A percentile compares a stretch with the other conserved stretches of the same genome.
Evolutionary conservation across 2,113 vertebrate species (phyloP).

Genomic region (Pogona vitticeps): DNA sequence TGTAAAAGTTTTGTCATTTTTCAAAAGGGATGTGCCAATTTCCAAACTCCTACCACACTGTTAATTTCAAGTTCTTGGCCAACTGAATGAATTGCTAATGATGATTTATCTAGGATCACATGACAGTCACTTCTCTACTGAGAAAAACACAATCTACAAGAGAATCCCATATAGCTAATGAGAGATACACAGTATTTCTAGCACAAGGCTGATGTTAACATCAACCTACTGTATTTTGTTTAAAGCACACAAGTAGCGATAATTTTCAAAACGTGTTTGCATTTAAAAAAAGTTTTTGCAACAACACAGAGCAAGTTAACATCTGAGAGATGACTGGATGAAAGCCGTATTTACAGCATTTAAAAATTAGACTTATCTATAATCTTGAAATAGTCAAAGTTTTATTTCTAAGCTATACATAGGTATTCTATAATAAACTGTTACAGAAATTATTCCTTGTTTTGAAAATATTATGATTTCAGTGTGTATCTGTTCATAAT

Average conservation of each 20-base stretch:
- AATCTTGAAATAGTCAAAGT: constrained; percentile 93
- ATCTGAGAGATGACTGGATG: constrained; percentile 84
- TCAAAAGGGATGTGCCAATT: constrained; percentile 84
- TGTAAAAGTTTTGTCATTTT: constrained; percentile 75
- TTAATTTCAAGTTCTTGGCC: constrained; percentile 88
- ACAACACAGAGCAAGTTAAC: constrained; percentile 88
- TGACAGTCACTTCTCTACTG: constrained; percentile 91
- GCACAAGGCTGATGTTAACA: constrained; percentile 73
- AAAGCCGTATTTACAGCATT: constrained; percentile 97
- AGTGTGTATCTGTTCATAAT: constrained; percentile 86
- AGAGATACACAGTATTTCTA: constrained; percentile 90
- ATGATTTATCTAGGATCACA: constrained; percentile 88
- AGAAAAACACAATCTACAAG: constrained; percentile 90
- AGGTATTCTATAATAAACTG: constrained; percentile 95
- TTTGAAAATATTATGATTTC: constrained; percentile 94
- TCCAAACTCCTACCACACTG: constrained; percentile 85
- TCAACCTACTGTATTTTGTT: constrained; percentile 80
- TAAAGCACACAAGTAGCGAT: constrained; percentile 89
- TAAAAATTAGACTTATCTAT: constrained; percentile 92
- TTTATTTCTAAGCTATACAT: constrained; percentile 97
- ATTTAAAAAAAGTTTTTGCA: constrained; percentile 83
- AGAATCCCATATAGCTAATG: constrained; percentile 90
- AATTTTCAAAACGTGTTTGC: constrained; percentile 87
- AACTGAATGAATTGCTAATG: constrained; percentile 88
- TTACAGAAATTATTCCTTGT: constrained; percentile 96